Conservation (phyloP, 2,113 vertebrate genomes). For the Opisthocomus hoazin region DNA sequence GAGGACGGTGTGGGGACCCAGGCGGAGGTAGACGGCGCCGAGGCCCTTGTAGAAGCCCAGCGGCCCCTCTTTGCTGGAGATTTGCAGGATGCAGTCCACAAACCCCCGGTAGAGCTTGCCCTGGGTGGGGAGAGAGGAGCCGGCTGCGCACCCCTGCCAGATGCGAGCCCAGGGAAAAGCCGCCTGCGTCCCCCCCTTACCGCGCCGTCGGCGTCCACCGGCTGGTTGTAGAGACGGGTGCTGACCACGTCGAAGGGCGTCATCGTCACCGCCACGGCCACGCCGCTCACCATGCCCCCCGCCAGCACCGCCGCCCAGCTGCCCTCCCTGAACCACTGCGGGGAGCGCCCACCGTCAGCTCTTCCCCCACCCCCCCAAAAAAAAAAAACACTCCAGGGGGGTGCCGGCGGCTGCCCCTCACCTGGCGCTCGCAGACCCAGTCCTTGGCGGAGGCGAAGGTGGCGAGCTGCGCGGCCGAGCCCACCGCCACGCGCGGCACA, state of each 20-base stretch:
- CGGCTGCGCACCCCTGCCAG: background rate
- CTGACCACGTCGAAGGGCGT: constrained; percentile 92
- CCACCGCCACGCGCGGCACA: constrained; percentile 88
- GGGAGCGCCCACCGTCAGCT: background rate
- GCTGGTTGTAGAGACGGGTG: constrained; percentile 95
- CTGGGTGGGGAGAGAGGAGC: constrained; percentile 68
- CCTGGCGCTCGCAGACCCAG: constrained; percentile 77
- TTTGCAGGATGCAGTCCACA: constrained; percentile 85
- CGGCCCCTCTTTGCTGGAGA: constrained; percentile 78
- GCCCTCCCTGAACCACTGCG: constrained; percentile 81
- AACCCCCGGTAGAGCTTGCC: constrained; percentile 86
- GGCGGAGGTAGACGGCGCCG: constrained; percentile 85
- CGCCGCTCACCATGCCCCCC: constrained; percentile 86
- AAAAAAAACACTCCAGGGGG: too few relatives aligned
- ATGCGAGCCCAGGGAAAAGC: background rate
- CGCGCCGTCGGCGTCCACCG: constrained; percentile 77
- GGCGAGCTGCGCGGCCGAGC: constrained; percentile 88
- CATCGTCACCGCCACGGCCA: constrained; percentile 86
- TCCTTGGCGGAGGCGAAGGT: constrained; percentile 89
- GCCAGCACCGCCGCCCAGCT: constrained; percentile 84
- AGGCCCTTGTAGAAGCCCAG: constrained; percentile 92
- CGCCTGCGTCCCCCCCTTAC: constrained; percentile 37
- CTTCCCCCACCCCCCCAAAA: background rate
- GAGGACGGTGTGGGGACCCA: constrained; percentile 91
- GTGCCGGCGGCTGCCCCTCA: background rate